Conservation (phyloP, 2,888 invertebrate species). For the Drosophila paracracens region DNA sequence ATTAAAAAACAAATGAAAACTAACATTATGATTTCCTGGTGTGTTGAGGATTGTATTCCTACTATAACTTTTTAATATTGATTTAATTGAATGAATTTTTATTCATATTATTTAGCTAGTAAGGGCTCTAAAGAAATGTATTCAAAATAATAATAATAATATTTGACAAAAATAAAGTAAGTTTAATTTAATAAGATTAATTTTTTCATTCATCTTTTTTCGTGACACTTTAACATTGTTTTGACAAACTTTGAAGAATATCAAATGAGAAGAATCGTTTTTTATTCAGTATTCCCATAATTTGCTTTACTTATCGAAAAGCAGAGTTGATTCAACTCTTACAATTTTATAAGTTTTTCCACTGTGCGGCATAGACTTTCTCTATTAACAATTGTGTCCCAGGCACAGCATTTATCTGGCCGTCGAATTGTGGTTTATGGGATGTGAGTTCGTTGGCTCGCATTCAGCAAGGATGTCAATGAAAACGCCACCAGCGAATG, state of each 20-base stretch:
- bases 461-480: conserved; percentile 26
- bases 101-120: neutral
- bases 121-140: neutral
- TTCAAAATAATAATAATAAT: neutral
- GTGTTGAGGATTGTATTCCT: neutral
- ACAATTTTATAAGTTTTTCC: conserved; percentile 6
- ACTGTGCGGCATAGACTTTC: conserved; percentile 32
- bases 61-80: neutral
- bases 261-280: neutral
- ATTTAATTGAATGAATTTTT: neutral
- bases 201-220: neutral
- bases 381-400: conserved; percentile 32
- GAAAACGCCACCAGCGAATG: conserved; percentile 13
- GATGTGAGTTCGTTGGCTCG: conserved; percentile 8
- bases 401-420: conserved; percentile 41
- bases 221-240: neutral
- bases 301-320: neutral
- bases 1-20: neutral
- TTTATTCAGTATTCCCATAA: no score
- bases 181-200: rapidly evolving
- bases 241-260: neutral
- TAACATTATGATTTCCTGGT: neutral
- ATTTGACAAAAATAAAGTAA: neutral
- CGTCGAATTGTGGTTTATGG: conserved; percentile 47
- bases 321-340: neutral